Percentiles rank a stretch among this genome's conserved stretches.
phyloP scores from a whole-genome alignment of 2,888 invertebrate species.

The Noctua comes region DNA sequence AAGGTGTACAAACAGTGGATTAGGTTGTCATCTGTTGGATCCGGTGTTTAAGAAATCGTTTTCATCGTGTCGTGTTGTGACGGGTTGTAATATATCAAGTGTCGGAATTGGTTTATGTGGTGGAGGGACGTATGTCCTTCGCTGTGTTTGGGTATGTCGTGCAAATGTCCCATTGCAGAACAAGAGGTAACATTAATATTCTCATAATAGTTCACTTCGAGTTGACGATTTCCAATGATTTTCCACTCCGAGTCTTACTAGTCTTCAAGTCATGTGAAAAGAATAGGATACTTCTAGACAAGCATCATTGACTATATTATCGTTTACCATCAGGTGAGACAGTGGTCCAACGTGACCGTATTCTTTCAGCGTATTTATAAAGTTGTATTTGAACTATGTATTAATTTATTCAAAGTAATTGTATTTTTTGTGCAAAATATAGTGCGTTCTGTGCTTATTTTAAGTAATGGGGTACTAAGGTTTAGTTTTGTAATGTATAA shows the following conservation, averaged over 20 bases:
- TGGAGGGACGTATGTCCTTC: neutral
- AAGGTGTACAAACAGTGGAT: conserved; percentile 34
- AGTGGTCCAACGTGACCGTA: neutral
- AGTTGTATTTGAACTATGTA: neutral
- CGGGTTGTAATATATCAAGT: conserved; percentile 32
- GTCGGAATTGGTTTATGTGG: conserved; percentile 33
- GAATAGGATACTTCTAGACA: neutral
- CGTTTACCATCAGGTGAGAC: neutral
- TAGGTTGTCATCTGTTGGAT: conserved; percentile 43
- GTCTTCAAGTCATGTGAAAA: neutral
- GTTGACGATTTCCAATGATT: neutral
- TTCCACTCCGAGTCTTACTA: neutral
- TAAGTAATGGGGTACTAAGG: neutral
- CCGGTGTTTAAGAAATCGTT: conserved; percentile 27
- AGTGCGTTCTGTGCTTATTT: neutral
- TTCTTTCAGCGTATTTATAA: neutral
- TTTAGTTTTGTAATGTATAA: neutral
- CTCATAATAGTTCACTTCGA: neutral
- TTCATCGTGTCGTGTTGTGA: conserved; percentile 17
- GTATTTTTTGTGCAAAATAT: neutral
- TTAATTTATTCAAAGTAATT: neutral
- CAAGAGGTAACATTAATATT: neutral
- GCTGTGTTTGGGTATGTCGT: neutral
- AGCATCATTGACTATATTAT: neutral
- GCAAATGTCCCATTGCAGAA: neutral